Conservation (phyloP, 2,113 vertebrate genomes). For the Melanocharis versteri region DNA sequence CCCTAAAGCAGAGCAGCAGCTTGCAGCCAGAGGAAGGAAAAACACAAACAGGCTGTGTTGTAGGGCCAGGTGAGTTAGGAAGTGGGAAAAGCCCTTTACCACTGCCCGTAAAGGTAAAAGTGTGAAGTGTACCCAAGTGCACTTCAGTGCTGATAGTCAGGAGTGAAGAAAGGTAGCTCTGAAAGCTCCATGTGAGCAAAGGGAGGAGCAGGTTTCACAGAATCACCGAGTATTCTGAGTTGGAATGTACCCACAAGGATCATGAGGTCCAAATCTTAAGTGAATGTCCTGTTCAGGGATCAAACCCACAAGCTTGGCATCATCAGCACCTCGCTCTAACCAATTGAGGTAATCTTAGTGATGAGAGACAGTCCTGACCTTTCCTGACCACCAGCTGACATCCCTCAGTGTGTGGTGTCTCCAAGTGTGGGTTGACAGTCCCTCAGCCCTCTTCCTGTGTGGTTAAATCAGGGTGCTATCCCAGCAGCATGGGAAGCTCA, state of each 20-base stretch:
- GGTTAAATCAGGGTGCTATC: not conserved
- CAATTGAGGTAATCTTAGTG: not conserved
- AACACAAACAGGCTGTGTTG: not conserved
- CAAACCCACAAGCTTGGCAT: not conserved
- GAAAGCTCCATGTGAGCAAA: not conserved
- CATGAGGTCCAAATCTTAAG: not conserved
- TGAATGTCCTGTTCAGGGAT: not conserved
- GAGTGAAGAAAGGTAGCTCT: not conserved
- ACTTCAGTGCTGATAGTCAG: not conserved
- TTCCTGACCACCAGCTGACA: not conserved
- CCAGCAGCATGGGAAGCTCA: not conserved
- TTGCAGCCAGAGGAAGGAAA: not conserved
- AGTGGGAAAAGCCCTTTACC: not conserved
- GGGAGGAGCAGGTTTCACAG: not conserved
- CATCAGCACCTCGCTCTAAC: not conserved
- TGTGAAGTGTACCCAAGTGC: not conserved
- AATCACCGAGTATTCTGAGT: not conserved
- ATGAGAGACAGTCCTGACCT: not conserved
- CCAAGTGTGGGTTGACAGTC: not conserved
- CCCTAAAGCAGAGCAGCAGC: not conserved
- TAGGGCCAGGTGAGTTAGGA: not conserved
- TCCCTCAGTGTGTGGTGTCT: not conserved
- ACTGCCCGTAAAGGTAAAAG: not conserved
- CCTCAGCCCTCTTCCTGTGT: not conserved
- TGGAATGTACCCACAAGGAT: not conserved